phyloP scores from a whole-genome alignment of 2,113 vertebrate genomes.

The Nematolebias whitei region DNA sequence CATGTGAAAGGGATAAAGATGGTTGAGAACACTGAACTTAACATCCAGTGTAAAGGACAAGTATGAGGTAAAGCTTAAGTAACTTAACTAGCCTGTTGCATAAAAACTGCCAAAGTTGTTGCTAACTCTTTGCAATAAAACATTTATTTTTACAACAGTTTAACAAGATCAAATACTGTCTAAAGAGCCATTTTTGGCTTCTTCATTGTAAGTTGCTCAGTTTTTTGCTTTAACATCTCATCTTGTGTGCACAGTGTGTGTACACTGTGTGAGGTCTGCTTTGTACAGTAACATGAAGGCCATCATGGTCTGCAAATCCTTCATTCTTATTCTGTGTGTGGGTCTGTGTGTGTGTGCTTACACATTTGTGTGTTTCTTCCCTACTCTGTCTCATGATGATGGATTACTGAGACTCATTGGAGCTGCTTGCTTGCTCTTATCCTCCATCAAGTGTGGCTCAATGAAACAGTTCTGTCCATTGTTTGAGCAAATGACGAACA shows the following conservation, averaged over 20 bases:
- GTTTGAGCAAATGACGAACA: slow-evolving; percentile 39
- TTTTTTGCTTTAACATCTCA: slow-evolving; percentile 10
- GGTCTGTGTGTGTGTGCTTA: not conserved
- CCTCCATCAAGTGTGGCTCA: slow-evolving; percentile 65
- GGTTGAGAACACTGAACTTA: no score
- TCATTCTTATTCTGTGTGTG: slow-evolving; percentile 12
- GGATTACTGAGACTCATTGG: slow-evolving; percentile 65
- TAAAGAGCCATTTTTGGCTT: not conserved
- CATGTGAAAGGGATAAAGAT: no score
- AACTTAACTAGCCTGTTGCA: no score
- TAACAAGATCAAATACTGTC: not conserved
- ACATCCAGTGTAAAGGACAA: no score
- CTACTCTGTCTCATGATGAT: slow-evolving; percentile 62
- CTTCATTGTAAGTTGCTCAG: not conserved
- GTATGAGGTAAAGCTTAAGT: no score
- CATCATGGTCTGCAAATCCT: slow-evolving; percentile 35
- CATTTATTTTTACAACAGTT: no score
- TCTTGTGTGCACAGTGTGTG: slow-evolving; percentile 12
- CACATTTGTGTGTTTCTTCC: slow-evolving; percentile 37
- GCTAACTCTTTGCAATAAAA: not conserved
- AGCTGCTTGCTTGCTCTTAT: slow-evolving; percentile 64
- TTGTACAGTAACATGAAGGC: slow-evolving; percentile 24
- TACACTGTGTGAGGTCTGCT: slow-evolving; percentile 36
- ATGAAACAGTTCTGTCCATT: slow-evolving; percentile 65
- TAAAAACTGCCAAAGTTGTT: no score